phyloP scores from a whole-genome alignment of 2,888 invertebrate genomes.

The Scaptomyza polygonia region DNA sequence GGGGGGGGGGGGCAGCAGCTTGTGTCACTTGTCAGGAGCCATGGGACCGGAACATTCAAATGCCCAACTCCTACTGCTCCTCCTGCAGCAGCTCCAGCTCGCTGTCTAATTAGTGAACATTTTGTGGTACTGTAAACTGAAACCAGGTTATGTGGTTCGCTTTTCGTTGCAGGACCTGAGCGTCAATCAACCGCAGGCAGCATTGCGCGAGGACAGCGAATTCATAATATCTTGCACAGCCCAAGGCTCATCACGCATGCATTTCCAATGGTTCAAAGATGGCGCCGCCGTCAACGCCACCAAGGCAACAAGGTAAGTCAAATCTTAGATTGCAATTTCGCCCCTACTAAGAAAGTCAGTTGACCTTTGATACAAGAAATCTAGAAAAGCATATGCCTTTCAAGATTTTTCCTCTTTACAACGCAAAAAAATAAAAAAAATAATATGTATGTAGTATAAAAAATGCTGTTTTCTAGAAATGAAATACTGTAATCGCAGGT shows the following conservation, averaged over 20 bases:
- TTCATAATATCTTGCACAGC: conserved; percentile 91
- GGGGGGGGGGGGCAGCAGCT: too few relatives aligned
- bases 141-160: conserved; percentile 7
- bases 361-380: conserved; percentile 19
- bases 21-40: conserved; percentile 34
- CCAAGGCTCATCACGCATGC: conserved; percentile 90
- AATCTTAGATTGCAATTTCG: neutral
- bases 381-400: conserved; percentile 10
- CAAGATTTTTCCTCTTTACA: neutral
- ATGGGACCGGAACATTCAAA: conserved; percentile 17
- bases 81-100: neutral
- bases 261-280: conserved; percentile 93
- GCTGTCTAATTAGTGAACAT: conserved; percentile 49
- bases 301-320: conserved; percentile 89
- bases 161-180: conserved; percentile 84
- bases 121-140: conserved; percentile 29
- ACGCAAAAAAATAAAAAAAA: conserved; percentile 20
- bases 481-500: conserved; percentile 14
- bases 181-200: conserved; percentile 85
- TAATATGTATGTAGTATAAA: too few relatives aligned
- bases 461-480: conserved; percentile 5
- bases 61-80: conserved; percentile 1
- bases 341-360: neutral
- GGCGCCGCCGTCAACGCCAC: conserved; percentile 90
- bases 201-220: conserved; percentile 89